A percentile compares a stretch with the other conserved stretches of the same genome.
phyloP scores from a whole-genome alignment of 2,113 vertebrate genomes.

The Nerophis ophidion region DNA sequence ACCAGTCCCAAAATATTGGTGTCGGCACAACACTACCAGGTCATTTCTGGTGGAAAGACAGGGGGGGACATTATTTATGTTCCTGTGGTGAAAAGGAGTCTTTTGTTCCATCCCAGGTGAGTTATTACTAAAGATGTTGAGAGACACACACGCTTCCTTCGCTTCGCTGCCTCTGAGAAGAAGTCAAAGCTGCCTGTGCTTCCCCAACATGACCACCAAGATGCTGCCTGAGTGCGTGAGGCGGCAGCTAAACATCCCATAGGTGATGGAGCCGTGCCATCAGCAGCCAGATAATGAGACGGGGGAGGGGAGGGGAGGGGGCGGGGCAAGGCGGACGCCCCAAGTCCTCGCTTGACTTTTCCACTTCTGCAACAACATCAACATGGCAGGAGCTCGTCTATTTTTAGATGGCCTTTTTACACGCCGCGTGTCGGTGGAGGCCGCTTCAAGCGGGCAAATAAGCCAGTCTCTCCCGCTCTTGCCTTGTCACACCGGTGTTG shows the following conservation, averaged over 20 bases:
- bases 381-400: slow-evolving; percentile 50
- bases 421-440: slow-evolving; percentile 21
- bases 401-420: slow-evolving; percentile 60
- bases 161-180: background rate
- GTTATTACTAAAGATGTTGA: too few species aligned
- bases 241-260: slow-evolving; percentile 48
- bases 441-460: slow-evolving; percentile 26
- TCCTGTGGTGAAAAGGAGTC: too few species aligned
- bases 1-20: too few species aligned
- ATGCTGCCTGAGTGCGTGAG: slow-evolving; percentile 17
- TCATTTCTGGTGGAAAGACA: too few species aligned
- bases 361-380: slow-evolving; percentile 43
- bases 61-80: too few species aligned
- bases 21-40: too few species aligned
- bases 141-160: too few species aligned
- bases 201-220: slow-evolving; percentile 14
- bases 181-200: background rate
- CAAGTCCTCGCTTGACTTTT: slow-evolving; percentile 52
- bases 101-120: too few species aligned
- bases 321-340: slow-evolving; percentile 34
- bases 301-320: slow-evolving; percentile 23
- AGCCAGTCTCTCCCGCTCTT: slow-evolving; percentile 8
- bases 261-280: slow-evolving; percentile 58
- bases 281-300: slow-evolving; percentile 54
- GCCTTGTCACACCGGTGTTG: slow-evolving; percentile 16